Conservation (phyloP, 1,140 invertebrate genomes). For the Cotesia glomerata region DNA sequence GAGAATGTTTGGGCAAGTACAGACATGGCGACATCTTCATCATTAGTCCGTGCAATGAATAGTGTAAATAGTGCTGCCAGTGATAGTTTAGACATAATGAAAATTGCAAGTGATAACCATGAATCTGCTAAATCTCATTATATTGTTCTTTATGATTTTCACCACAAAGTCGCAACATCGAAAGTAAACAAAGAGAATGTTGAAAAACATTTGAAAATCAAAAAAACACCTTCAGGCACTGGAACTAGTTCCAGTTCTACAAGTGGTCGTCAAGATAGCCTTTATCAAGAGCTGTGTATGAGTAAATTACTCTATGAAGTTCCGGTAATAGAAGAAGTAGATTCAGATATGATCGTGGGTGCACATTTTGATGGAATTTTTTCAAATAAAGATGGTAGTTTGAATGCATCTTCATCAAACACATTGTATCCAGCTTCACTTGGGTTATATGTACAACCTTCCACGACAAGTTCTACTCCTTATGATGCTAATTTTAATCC, state of each 20-base stretch:
- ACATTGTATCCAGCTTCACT: slow-evolving; percentile 49
- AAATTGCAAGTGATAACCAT: slow-evolving; percentile 52
- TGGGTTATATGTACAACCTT: slow-evolving; percentile 42
- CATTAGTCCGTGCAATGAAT: slow-evolving; percentile 69
- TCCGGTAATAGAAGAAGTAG: slow-evolving; percentile 59
- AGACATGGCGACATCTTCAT: slow-evolving; percentile 56
- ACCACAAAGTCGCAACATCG: slow-evolving; percentile 54
- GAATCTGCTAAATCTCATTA: slow-evolving; percentile 55
- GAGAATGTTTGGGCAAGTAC: slow-evolving; percentile 60
- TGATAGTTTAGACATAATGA: slow-evolving; percentile 60
- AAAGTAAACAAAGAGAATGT: slow-evolving; percentile 48
- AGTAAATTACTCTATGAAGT: slow-evolving; percentile 59
- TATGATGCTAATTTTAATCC: slow-evolving; percentile 55
- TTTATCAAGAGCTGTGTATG: slow-evolving; percentile 59
- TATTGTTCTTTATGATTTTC: slow-evolving; percentile 67
- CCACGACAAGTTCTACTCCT: slow-evolving; percentile 15
- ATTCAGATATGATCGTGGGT: slow-evolving; percentile 52
- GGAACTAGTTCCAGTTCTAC: slow-evolving; percentile 61
- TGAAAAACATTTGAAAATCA: slow-evolving; percentile 52
- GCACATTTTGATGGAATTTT: slow-evolving; percentile 53
- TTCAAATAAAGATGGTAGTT: slow-evolving; percentile 33
- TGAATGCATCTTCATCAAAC: slow-evolving; percentile 56
- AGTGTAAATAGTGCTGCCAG: slow-evolving; percentile 68
- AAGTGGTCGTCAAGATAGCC: slow-evolving; percentile 54
- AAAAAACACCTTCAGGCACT: slow-evolving; percentile 58